A percentile compares a stretch with the other conserved stretches of the same genome.
Evolutionary conservation across 64 coral and sea anemone species (phyloP).

Genomic region (Acropora tenuis): DNA sequence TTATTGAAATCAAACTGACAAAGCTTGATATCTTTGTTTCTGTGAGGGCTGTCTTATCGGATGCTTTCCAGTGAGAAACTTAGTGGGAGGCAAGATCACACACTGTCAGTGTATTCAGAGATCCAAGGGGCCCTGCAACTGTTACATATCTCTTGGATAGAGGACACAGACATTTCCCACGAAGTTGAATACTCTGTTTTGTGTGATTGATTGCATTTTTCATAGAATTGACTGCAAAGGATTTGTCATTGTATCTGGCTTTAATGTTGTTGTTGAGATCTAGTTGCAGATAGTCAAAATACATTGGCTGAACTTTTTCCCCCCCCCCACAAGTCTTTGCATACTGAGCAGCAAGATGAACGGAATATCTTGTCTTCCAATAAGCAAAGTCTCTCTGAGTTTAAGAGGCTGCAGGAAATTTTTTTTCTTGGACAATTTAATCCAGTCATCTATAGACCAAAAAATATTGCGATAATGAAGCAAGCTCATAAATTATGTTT

Average conservation of each 20-base stretch:
- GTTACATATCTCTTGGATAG: neutral
- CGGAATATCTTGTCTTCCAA: too few relatives aligned
- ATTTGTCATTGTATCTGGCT: neutral
- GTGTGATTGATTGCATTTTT: constrained; percentile 24
- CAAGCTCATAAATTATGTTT: neutral
- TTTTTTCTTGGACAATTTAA: too few relatives aligned
- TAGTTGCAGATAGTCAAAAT: too few relatives aligned
- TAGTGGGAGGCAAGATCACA: neutral
- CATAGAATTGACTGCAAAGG: neutral
- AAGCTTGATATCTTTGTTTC: neutral
- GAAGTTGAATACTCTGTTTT: constrained; percentile 31
- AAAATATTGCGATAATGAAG: neutral
- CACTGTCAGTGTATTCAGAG: too few relatives aligned
- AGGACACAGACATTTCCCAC: constrained; percentile 37
- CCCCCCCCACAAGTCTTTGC: too few relatives aligned
- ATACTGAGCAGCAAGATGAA: too few relatives aligned
- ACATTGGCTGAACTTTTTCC: too few relatives aligned
- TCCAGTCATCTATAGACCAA: too few relatives aligned
- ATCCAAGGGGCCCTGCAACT: neutral
- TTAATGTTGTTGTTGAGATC: too few relatives aligned
- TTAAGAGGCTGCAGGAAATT: too few relatives aligned
- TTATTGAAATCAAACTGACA: too few relatives aligned
- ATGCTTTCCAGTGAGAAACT: neutral
- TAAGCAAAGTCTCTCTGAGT: too few relatives aligned
- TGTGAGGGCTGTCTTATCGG: neutral